Conservation (phyloP, 2,888 invertebrate species). For the Holacanthella duospinosa region DNA sequence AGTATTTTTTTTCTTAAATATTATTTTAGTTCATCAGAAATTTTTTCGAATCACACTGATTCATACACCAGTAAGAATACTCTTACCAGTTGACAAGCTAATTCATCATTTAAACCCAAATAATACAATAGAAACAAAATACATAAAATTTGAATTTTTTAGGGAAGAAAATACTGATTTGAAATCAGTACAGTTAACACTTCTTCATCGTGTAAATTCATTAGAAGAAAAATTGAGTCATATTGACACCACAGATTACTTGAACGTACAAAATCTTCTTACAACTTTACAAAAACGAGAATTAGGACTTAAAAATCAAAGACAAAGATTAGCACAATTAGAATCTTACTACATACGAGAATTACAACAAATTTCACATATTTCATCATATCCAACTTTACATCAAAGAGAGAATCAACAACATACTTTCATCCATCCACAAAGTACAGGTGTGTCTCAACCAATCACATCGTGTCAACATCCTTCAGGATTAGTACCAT, state of each 20-base stretch:
- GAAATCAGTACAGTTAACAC: not conserved
- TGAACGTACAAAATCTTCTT: not conserved
- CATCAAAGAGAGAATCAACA: not conserved
- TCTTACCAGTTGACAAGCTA: not conserved
- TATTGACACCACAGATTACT: not conserved
- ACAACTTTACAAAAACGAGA: not conserved
- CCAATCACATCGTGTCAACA: no score
- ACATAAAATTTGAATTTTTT: not conserved
- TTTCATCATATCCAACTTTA: no score
- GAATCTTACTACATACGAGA: slow-evolving; percentile 1
- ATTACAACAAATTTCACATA: not conserved
- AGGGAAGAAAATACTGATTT: not conserved
- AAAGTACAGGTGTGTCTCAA: no score
- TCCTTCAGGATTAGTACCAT: no score
- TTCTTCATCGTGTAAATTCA: not conserved
- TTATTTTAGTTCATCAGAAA: not conserved
- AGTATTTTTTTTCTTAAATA: not conserved
- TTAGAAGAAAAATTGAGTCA: not conserved
- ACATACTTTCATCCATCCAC: no score
- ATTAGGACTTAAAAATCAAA: not conserved
- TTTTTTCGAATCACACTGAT: not conserved
- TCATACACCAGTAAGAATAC: not conserved
- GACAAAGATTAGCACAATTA: not conserved
- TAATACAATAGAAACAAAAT: not conserved
- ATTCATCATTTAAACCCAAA: not conserved